A percentile compares a stretch with the other conserved stretches of the same genome.
These are phyloP conservation scores for Propithecus deckenii DNA, from an alignment of 2,797 vertebrate species.

Conservation along the genomic window DNA sequence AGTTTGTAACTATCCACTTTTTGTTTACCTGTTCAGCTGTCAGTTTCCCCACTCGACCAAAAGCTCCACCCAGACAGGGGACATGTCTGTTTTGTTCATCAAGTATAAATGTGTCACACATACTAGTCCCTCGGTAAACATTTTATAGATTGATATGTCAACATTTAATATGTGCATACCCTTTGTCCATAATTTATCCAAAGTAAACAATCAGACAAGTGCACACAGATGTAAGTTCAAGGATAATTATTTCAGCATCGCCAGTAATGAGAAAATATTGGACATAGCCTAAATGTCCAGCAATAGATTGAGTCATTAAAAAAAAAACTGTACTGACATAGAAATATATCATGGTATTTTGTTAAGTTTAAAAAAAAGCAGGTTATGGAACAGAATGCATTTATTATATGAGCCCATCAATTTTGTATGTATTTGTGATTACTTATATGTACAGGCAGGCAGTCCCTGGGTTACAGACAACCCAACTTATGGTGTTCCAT, in stretches of 20 bases:
- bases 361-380: neutral
- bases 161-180: conserved; percentile 19
- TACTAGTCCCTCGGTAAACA: neutral
- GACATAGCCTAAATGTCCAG: conserved; percentile 32
- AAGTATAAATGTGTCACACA: neutral
- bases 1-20: neutral
- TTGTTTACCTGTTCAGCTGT: neutral
- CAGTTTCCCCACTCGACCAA: neutral
- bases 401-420: neutral
- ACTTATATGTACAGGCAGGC: neutral
- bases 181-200: conserved; percentile 45
- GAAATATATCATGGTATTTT: conserved; percentile 1
- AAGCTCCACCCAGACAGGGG: neutral
- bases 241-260: conserved; percentile 57
- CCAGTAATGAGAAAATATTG: conserved; percentile 63
- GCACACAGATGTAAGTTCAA: conserved; percentile 50
- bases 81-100: neutral
- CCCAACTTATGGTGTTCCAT: neutral
- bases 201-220: conserved; percentile 43
- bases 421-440: conserved; percentile 38
- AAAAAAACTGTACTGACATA: neutral
- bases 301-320: neutral
- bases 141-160: conserved; percentile 13
- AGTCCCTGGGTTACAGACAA: neutral
- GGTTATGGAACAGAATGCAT: conserved; percentile 16